phyloP scores from a whole-genome alignment of 2,888 invertebrate genomes.

The Leistus spinibarbis region DNA sequence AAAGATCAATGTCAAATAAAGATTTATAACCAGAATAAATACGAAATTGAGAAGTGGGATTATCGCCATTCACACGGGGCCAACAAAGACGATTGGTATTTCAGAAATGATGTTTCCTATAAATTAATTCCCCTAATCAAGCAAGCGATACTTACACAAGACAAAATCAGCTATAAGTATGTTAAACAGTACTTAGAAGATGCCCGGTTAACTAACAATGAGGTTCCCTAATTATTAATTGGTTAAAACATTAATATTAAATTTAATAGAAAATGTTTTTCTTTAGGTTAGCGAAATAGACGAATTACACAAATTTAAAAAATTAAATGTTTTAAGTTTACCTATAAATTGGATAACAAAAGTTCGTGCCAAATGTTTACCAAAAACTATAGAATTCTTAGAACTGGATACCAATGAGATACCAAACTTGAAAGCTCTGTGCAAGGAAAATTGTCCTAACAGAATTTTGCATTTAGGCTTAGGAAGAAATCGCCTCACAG shows the following conservation, averaged over 20 bases:
- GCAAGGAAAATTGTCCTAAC: slow-evolving; percentile 51
- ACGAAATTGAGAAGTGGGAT: slow-evolving; percentile 47
- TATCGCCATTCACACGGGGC: slow-evolving; percentile 43
- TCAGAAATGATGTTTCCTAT: slow-evolving; percentile 46
- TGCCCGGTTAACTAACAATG: slow-evolving; percentile 46
- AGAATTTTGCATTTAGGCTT: slow-evolving; percentile 61
- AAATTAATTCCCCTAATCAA: slow-evolving; percentile 45
- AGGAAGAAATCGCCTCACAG: slow-evolving; percentile 57
- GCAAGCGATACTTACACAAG: slow-evolving; percentile 45
- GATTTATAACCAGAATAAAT: slow-evolving; percentile 47
- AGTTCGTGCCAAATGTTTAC: slow-evolving; percentile 55
- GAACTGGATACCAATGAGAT: slow-evolving; percentile 62
- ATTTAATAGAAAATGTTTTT: slow-evolving; percentile 52
- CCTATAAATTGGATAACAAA: slow-evolving; percentile 56
- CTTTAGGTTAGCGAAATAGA: slow-evolving; percentile 60
- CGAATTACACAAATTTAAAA: slow-evolving; percentile 53
- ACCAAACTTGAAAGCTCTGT: slow-evolving; percentile 52
- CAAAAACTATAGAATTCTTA: slow-evolving; percentile 55
- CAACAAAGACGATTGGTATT: slow-evolving; percentile 43
- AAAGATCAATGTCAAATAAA: slow-evolving; percentile 46
- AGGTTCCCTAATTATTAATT: slow-evolving; percentile 44
- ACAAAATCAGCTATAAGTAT: slow-evolving; percentile 47
- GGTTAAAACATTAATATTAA: slow-evolving; percentile 7
- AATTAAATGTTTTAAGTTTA: slow-evolving; percentile 58
- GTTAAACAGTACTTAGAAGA: slow-evolving; percentile 45